Percentiles rank a stretch among this genome's conserved stretches.
These are phyloP conservation scores for Scophthalmus maximus DNA, from an alignment of 2,113 vertebrate genomes.

Conservation along the genomic window DNA sequence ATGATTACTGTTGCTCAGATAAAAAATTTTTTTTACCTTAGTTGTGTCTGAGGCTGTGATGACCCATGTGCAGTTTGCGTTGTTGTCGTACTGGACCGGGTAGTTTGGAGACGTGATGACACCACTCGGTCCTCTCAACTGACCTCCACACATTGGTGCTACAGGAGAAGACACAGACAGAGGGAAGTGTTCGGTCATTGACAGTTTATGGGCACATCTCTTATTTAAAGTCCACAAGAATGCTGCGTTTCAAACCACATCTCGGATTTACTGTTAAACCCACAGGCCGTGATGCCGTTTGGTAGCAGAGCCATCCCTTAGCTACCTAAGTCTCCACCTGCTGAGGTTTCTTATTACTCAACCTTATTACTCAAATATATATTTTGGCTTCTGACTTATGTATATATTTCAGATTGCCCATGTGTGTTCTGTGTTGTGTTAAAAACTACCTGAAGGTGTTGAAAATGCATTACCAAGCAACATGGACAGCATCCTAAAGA, in stretches of 20 bases:
- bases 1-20: neutral
- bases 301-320: neutral
- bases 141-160: conserved; percentile 96
- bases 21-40: conserved; percentile 85
- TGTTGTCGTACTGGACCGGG: conserved; percentile 98
- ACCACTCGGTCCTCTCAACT: conserved; percentile 90
- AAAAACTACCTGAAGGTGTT: too few relatives aligned
- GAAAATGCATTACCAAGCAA: too few relatives aligned
- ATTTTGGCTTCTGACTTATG: too few relatives aligned
- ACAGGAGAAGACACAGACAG: conserved; percentile 25
- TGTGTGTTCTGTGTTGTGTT: too few relatives aligned
- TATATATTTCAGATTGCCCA: too few relatives aligned
- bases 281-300: neutral
- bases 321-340: neutral
- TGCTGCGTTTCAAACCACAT: too few relatives aligned
- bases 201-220: neutral
- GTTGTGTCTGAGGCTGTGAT: conserved; percentile 91
- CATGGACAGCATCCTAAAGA: too few relatives aligned
- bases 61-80: conserved; percentile 98
- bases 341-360: neutral
- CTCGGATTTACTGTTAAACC: neutral
- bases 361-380: neutral
- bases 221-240: conserved; percentile 6
- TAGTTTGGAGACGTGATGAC: conserved; percentile 97
- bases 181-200: neutral